Evolutionary conservation across 2,113 vertebrate genomes (phyloP).

Genomic region (human): DNA sequence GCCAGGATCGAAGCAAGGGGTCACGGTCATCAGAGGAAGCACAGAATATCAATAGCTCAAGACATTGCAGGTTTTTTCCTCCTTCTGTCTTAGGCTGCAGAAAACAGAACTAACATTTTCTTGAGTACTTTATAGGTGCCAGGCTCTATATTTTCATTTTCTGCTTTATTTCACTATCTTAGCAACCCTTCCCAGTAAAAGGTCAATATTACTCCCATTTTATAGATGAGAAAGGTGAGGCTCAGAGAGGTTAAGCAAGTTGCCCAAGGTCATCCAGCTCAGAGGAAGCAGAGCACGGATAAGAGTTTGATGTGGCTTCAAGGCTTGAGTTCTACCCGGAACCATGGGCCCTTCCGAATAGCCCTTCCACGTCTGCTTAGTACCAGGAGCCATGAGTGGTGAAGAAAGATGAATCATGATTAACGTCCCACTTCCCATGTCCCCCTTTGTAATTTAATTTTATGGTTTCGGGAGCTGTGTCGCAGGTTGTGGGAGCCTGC

Average conservation of each 20-base stretch:
- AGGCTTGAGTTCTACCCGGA: not conserved
- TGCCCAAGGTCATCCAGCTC: not conserved
- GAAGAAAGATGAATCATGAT: constrained; percentile 54
- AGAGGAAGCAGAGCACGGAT: not conserved
- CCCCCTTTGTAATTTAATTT: constrained; percentile 76
- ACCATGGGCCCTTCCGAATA: not conserved
- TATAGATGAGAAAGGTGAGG: not conserved
- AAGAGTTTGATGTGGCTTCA: not conserved
- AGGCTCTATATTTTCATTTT: not conserved
- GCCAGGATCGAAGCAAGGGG: constrained; percentile 47
- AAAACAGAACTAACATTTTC: not conserved
- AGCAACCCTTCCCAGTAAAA: not conserved
- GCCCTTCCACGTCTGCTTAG: not conserved
- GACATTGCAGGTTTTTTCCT: not conserved
- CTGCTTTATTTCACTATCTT: not conserved
- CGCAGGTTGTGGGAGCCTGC: constrained; percentile 69
- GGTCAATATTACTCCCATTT: not conserved
- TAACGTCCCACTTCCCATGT: constrained; percentile 54
- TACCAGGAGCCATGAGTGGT: not conserved
- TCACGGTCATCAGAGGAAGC: constrained; percentile 3
- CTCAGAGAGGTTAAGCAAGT: not conserved
- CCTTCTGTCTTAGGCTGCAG: not conserved
- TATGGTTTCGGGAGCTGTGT: constrained; percentile 64
- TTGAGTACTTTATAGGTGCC: not conserved
- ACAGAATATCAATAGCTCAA: not conserved